phyloP scores from a whole-genome alignment of 2,888 invertebrate genomes.

The Sarcophaga rosellei region DNA sequence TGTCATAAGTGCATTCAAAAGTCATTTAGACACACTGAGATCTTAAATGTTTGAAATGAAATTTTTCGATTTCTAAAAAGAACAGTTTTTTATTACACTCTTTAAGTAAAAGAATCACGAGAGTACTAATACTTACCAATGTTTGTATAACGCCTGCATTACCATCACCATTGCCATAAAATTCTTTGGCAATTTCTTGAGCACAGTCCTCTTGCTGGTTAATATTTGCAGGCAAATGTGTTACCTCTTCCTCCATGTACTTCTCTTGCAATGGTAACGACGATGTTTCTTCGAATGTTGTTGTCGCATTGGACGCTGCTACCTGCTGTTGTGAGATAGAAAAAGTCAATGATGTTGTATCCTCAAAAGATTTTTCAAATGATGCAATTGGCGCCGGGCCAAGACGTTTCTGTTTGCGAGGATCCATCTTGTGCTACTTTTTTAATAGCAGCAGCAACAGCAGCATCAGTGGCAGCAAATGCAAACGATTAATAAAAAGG shows the following conservation, averaged over 20 bases:
- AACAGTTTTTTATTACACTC: too few species aligned
- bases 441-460: not conserved
- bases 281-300: not conserved
- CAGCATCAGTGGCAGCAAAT: slow-evolving; percentile 8
- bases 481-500: slow-evolving; percentile 59
- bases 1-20: too few species aligned
- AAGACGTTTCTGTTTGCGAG: slow-evolving; percentile 87
- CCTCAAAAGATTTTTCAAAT: slow-evolving; percentile 86
- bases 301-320: slow-evolving; percentile 10
- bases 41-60: too few species aligned
- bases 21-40: too few species aligned
- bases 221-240: slow-evolving; percentile 6
- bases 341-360: slow-evolving; percentile 72
- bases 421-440: slow-evolving; percentile 74
- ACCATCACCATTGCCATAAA: slow-evolving; percentile 55
- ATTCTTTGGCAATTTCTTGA: slow-evolving; percentile 29
- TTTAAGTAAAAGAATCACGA: too few species aligned
- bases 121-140: slow-evolving; percentile 24
- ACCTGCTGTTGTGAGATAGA: slow-evolving; percentile 10
- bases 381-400: slow-evolving; percentile 97
- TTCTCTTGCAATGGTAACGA: slow-evolving; percentile 26
- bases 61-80: too few species aligned
- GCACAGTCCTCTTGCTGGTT: not conserved
- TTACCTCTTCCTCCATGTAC: slow-evolving; percentile 10
- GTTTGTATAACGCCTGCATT: slow-evolving; percentile 15